Evolutionary conservation across 2,113 vertebrate genomes (phyloP).

Genomic region (Misgurnus mizolepis): DNA sequence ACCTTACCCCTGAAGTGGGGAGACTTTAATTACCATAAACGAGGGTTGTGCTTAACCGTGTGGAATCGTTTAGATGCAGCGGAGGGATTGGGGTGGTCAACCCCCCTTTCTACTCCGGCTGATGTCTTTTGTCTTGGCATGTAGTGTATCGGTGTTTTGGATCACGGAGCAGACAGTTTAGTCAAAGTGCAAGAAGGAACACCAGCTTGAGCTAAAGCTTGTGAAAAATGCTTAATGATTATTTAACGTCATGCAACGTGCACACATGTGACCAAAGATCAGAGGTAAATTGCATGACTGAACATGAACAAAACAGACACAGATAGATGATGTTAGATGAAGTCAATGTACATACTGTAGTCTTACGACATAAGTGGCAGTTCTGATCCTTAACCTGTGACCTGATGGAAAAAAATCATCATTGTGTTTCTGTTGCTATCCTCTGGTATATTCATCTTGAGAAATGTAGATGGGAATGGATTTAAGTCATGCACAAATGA

Average conservation of each 20-base stretch:
- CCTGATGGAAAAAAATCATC: background rate
- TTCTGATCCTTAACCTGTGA: background rate
- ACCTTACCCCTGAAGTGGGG: slow-evolving; percentile 35
- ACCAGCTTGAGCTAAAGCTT: background rate
- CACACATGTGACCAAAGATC: slow-evolving; percentile 27
- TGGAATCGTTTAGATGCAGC: slow-evolving; percentile 32
- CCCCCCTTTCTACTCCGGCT: background rate
- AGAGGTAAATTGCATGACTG: slow-evolving; percentile 27
- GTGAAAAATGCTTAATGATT: slow-evolving; percentile 20
- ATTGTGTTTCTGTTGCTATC: slow-evolving; percentile 10
- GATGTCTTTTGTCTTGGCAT: slow-evolving; percentile 32
- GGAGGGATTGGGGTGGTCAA: slow-evolving; percentile 4
- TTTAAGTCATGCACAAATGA: slow-evolving; percentile 30
- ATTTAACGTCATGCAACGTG: slow-evolving; percentile 3
- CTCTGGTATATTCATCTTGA: background rate
- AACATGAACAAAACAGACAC: slow-evolving; percentile 18
- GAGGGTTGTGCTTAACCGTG: slow-evolving; percentile 32
- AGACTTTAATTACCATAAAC: slow-evolving; percentile 44
- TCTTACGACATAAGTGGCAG: background rate
- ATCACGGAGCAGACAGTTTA: background rate
- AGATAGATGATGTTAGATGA: background rate
- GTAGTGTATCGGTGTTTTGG: slow-evolving; percentile 1
- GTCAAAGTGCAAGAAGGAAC: background rate
- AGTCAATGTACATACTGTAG: background rate
- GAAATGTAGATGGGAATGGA: background rate